These are phyloP conservation scores for Melanotaenia trifasciata DNA, from an alignment of 2,797 vertebrate species.

Conservation along the genomic window DNA sequence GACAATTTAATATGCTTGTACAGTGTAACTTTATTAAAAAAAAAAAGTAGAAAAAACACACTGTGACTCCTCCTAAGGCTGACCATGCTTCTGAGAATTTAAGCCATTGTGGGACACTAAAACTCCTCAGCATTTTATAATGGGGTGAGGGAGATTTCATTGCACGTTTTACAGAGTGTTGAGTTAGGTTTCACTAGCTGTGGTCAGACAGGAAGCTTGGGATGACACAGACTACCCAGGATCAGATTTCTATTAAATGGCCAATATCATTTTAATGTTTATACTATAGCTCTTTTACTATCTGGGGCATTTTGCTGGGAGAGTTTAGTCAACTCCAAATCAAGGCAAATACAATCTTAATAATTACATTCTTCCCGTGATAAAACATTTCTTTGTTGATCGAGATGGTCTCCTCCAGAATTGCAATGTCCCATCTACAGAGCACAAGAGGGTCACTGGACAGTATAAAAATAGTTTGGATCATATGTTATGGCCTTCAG, in stretches of 20 bases:
- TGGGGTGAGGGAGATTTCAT: constrained; percentile 48
- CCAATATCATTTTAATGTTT: constrained; percentile 26
- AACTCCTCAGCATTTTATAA: constrained; percentile 22
- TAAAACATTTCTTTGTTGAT: background rate
- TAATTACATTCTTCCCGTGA: background rate
- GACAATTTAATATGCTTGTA: constrained; percentile 5
- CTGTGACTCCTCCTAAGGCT: background rate
- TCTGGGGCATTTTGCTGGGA: background rate
- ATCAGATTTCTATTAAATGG: constrained; percentile 49
- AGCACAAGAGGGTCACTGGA: background rate
- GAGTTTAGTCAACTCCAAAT: background rate
- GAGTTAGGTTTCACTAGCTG: constrained; percentile 66
- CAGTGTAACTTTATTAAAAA: background rate
- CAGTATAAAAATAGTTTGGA: background rate
- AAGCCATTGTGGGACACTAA: constrained; percentile 5
- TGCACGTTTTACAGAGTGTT: constrained; percentile 68
- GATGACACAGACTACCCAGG: constrained; percentile 31
- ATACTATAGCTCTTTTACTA: background rate
- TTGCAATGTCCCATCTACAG: background rate
- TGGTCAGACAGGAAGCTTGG: constrained; percentile 38
- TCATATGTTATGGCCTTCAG: background rate
- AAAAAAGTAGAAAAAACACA: background rate
- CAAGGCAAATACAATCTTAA: background rate
- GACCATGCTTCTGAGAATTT: constrained; percentile 17
- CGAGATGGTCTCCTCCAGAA: background rate